Evolutionary conservation across 2,113 vertebrate genomes (phyloP).

Genomic region (Phalacrocorax carbo): DNA sequence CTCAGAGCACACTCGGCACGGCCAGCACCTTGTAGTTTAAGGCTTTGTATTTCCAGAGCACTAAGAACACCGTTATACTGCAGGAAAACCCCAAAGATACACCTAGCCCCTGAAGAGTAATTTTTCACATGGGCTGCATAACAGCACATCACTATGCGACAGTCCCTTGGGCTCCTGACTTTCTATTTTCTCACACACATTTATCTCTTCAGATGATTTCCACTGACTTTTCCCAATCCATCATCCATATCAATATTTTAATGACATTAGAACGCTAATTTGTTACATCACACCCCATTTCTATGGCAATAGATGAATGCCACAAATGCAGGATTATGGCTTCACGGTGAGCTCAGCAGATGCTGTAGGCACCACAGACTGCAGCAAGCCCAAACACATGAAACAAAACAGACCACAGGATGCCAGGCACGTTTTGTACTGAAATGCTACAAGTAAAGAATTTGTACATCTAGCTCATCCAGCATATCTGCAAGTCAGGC

Average conservation of each 20-base stretch:
- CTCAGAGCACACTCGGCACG: neutral
- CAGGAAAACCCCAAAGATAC: neutral
- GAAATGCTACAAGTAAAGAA: no score
- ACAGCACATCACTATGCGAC: neutral
- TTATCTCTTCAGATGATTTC: neutral
- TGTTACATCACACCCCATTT: neutral
- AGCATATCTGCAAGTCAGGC: neutral
- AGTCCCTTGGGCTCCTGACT: neutral
- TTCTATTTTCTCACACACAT: neutral
- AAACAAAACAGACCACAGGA: neutral
- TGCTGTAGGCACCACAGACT: neutral
- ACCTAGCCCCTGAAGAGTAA: neutral
- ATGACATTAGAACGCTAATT: neutral
- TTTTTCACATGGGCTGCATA: neutral
- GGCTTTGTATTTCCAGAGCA: neutral
- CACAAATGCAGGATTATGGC: conserved; percentile 31
- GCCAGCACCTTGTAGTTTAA: neutral
- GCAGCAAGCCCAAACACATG: neutral
- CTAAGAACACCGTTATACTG: neutral
- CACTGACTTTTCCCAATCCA: neutral
- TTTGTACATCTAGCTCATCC: neutral
- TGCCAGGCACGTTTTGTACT: neutral
- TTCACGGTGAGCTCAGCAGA: neutral
- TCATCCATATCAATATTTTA: neutral
- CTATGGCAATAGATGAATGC: neutral